These are phyloP conservation scores for Brachymystax lenok DNA, from an alignment of 2,797 vertebrate genomes.

Conservation along the genomic window DNA sequence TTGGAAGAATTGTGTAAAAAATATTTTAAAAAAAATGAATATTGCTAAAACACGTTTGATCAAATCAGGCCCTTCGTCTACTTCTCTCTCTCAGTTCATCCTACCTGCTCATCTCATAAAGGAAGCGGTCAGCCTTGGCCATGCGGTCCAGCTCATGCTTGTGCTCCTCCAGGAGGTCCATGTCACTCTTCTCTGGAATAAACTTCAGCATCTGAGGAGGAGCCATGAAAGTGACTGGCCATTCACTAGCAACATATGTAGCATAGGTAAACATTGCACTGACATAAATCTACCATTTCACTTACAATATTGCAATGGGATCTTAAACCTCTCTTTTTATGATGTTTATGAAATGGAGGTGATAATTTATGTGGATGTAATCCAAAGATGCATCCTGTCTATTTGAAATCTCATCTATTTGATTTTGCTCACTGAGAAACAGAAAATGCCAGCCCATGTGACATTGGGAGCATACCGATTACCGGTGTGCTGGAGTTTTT, in stretches of 20 bases:
- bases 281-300: background rate
- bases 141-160: conserved; percentile 97
- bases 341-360: background rate
- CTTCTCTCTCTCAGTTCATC: background rate
- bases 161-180: conserved; percentile 95
- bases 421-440: background rate
- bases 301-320: background rate
- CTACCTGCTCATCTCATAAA: conserved; percentile 99
- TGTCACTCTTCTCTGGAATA: conserved; percentile 93
- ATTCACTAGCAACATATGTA: background rate
- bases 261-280: background rate
- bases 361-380: no score
- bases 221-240: background rate
- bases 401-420: no score
- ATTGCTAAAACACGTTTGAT: background rate
- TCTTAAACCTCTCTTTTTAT: background rate
- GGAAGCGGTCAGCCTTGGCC: conserved; percentile 96
- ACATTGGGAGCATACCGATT: background rate
- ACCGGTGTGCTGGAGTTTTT: background rate
- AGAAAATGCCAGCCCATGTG: background rate
- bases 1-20: background rate
- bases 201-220: conserved; percentile 91
- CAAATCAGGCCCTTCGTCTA: background rate
- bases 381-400: no score
- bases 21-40: background rate